Percentiles rank a stretch among this genome's conserved stretches.
Evolutionary conservation across 2,113 vertebrate species (phyloP).

Genomic region (Capreolus pygargus): DNA sequence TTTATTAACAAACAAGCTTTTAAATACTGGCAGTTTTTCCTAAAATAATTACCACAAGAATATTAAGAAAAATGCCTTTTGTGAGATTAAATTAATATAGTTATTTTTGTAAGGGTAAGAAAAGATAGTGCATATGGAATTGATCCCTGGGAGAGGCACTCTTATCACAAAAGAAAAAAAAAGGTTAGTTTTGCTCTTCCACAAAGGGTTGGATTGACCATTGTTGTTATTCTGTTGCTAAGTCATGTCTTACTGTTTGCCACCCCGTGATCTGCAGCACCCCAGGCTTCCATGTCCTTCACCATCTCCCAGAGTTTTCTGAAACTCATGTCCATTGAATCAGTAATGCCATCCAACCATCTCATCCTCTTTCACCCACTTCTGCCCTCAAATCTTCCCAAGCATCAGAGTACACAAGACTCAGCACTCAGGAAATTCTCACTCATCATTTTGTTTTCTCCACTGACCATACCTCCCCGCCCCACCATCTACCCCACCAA

Average conservation of each 20-base stretch:
- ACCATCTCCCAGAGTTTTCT: background rate
- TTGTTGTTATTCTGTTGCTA: background rate
- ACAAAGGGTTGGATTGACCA: background rate
- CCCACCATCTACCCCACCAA: too few species aligned
- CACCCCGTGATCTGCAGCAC: background rate
- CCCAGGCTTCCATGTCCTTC: background rate
- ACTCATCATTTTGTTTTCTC: background rate
- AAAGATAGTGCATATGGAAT: background rate
- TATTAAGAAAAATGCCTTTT: conserved; percentile 18
- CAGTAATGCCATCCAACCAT: background rate
- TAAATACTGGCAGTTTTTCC: conserved; percentile 1
- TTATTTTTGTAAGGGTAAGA: background rate
- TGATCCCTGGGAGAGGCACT: background rate
- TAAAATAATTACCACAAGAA: background rate
- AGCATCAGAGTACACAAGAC: background rate
- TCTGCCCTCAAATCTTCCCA: background rate
- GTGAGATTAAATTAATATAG: background rate
- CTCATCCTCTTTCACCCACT: background rate
- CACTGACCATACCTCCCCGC: background rate
- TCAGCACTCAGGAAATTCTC: background rate
- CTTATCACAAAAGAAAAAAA: background rate
- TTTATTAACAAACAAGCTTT: conserved; percentile 4
- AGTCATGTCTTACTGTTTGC: accelerated
- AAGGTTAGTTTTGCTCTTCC: background rate
- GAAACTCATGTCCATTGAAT: background rate